Conservation (phyloP, 2,888 invertebrate species). For the Ditula angustiorana region DNA sequence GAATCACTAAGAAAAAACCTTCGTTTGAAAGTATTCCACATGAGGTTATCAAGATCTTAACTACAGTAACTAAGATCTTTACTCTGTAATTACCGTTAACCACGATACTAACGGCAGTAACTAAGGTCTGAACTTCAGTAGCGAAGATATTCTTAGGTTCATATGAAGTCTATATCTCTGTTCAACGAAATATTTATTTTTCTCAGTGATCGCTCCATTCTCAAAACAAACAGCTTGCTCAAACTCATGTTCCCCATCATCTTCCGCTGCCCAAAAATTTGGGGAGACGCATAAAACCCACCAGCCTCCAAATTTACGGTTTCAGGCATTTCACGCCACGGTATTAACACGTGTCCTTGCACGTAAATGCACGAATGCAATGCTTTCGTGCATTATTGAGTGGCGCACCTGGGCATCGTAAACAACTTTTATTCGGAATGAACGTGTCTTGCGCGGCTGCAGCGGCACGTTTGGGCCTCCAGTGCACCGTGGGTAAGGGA, state of each 20-base stretch:
- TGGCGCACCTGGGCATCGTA: constrained; percentile 33
- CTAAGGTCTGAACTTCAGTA: too few relatives aligned
- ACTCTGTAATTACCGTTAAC: too few relatives aligned
- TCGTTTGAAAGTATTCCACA: too few relatives aligned
- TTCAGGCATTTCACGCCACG: constrained; percentile 13
- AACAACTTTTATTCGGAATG: constrained; percentile 39
- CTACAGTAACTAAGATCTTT: too few relatives aligned
- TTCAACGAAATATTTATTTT: too few relatives aligned
- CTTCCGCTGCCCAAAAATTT: neutral
- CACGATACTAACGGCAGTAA: too few relatives aligned
- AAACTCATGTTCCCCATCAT: neutral
- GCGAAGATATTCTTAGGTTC: too few relatives aligned
- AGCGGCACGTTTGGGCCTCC: constrained; percentile 26
- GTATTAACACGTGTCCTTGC: constrained; percentile 34
- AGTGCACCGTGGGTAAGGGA: constrained; percentile 16
- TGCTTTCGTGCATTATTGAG: constrained; percentile 36
- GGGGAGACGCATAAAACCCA: neutral
- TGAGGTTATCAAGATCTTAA: too few relatives aligned
- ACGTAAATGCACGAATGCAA: constrained; percentile 29
- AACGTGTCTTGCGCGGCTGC: constrained; percentile 14
- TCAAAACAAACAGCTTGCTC: neutral
- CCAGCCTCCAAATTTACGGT: neutral
- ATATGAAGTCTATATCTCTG: too few relatives aligned
- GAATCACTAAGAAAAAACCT: too few relatives aligned
- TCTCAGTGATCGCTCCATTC: too few relatives aligned